These are phyloP conservation scores for Chelonoidis abingdonii DNA, from an alignment of 2,113 vertebrate genomes.

Conservation along the genomic window DNA sequence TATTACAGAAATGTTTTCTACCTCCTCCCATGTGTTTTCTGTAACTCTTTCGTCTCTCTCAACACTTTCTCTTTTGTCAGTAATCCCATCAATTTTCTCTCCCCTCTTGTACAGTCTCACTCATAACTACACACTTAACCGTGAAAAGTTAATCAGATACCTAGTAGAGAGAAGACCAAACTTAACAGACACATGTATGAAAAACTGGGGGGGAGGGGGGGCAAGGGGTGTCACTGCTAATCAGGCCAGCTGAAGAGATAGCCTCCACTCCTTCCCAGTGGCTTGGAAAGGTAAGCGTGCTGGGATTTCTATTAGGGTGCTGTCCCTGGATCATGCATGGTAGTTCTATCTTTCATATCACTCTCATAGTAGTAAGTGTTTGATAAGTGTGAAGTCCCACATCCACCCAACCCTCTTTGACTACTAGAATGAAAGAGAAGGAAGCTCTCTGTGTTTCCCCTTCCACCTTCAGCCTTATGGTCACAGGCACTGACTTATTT, in stretches of 20 bases:
- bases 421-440: background rate
- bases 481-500: too few relatives aligned
- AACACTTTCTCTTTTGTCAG: background rate
- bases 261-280: background rate
- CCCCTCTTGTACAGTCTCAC: background rate
- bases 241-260: background rate
- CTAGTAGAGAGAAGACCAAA: background rate
- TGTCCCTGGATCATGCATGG: too few relatives aligned
- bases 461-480: background rate
- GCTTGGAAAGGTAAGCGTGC: background rate
- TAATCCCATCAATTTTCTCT: background rate
- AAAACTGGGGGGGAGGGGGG: background rate
- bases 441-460: background rate
- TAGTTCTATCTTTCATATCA: background rate
- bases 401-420: background rate
- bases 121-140: background rate
- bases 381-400: background rate
- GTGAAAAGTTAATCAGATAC: background rate
- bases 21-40: background rate
- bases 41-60: background rate
- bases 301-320: background rate
- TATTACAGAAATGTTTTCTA: background rate
- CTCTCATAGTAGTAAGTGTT: background rate
- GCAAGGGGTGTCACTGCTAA: fast-evolving
- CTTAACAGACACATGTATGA: background rate